A percentile compares a stretch with the other conserved stretches of the same genome.
These are phyloP conservation scores for Lepisosteus oculatus DNA, from an alignment of 2,113 vertebrate species.

Conservation along the genomic window DNA sequence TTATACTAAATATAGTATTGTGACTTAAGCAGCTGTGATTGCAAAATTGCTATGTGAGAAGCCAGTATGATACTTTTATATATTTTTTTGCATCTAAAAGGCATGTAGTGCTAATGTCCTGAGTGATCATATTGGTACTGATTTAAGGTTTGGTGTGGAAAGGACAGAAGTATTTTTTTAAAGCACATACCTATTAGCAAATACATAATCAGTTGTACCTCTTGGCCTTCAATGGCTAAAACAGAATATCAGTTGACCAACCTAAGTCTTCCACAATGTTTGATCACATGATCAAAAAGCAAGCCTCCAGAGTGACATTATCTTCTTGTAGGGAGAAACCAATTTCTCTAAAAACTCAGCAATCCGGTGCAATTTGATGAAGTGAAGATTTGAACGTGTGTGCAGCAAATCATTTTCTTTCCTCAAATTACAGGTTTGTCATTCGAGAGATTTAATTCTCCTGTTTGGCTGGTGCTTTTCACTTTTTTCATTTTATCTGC, in stretches of 20 bases:
- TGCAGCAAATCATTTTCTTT: constrained; percentile 59
- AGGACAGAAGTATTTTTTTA: not conserved
- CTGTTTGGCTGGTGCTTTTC: constrained; percentile 32
- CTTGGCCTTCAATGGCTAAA: not conserved
- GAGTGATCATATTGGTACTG: not conserved
- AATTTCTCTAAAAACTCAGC: constrained; percentile 67
- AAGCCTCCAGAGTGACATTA: constrained; percentile 55
- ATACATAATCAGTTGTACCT: constrained; percentile 4
- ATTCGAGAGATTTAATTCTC: constrained; percentile 61
- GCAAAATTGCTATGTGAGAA: no score
- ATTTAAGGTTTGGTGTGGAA: not conserved
- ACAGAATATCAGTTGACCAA: constrained; percentile 33
- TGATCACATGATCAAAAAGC: constrained; percentile 43
- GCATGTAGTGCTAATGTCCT: not conserved
- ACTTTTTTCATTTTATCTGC: constrained; percentile 40
- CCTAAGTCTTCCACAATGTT: constrained; percentile 33
- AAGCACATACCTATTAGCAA: not conserved
- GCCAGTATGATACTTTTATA: no score
- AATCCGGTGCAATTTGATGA: constrained; percentile 63
- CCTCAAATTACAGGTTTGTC: constrained; percentile 65
- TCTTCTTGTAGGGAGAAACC: constrained; percentile 67
- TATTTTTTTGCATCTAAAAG: not conserved
- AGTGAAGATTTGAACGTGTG: constrained; percentile 54
- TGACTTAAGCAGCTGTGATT: no score
- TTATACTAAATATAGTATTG: no score